Conservation (phyloP, 2,888 invertebrate species). For the Stenodera caucasica region DNA sequence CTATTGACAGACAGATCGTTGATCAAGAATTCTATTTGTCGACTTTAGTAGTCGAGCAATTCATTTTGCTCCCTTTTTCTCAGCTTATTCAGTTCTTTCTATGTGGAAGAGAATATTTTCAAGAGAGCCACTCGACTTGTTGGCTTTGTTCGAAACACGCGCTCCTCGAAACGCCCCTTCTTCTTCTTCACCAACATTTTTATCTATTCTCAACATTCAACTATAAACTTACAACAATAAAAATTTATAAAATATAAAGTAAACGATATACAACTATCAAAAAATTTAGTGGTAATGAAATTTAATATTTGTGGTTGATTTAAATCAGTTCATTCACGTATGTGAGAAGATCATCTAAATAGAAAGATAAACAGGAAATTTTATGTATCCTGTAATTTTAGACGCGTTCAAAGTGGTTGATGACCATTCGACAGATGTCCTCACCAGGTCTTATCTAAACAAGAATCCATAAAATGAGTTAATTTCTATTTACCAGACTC, state of each 20-base stretch:
- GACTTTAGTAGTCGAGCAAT: slow-evolving; percentile 10
- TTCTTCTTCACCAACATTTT: background rate
- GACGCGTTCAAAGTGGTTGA: background rate
- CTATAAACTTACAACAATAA: background rate
- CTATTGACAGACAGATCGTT: background rate
- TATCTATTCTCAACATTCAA: background rate
- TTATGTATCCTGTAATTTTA: slow-evolving; percentile 11
- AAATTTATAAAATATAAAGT: too few relatives aligned
- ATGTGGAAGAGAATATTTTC: background rate
- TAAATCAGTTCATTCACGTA: slow-evolving; percentile 4
- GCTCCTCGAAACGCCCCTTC: background rate
- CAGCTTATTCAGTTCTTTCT: slow-evolving; percentile 5
- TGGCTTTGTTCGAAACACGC: background rate
- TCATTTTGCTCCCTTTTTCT: slow-evolving; percentile 10
- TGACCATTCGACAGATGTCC: slow-evolving; percentile 6
- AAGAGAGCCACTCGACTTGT: slow-evolving; percentile 5
- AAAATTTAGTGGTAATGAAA: background rate
- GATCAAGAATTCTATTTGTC: slow-evolving; percentile 3
- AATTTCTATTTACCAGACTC: background rate
- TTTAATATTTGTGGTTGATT: background rate
- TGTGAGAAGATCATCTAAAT: background rate
- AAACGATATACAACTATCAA: too few relatives aligned
- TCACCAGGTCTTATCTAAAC: background rate
- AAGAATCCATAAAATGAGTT: background rate
- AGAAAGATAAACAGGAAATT: background rate